Base-by-base conservation (phyloP, 2,113 vertebrate species). In the Oxyruncus cristatus region DNA sequence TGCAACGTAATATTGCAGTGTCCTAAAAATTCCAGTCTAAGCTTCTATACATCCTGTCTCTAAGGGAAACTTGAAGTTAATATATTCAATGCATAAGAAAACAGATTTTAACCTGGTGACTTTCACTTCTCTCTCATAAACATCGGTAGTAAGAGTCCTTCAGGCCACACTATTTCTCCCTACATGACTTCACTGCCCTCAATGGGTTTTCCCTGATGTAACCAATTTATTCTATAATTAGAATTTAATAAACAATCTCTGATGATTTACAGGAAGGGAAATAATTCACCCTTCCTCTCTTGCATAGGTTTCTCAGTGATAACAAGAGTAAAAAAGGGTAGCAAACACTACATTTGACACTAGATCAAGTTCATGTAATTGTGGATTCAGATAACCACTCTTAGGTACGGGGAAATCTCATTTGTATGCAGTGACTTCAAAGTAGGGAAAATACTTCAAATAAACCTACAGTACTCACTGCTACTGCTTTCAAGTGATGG, bases 201-300 rank as follows among this genome's bases (percentile, higher is more conserved):
- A 93, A 28, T 77, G 75, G 59, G 27, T 80, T 96, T 91, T 83
- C 2, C 21, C 46, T 83, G 63, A 63, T 77, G 72, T 83, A 93
- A 85, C 61, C 5, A 10, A 95, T 91, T 89, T 91, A 63, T 92
- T 96, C 93, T 95, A 85, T 95, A 94, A 96, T 95, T 92, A 95
- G 90, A 95, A 89, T 93, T 96, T 95, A 85, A 96, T 94, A 96
- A 96, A 95, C 72, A 92, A 88, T 73, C 44, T 85, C 70, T 85
- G 89, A 86, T 85, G 92, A 94, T 92, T 50, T 76, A 86, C 75
- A 93, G 85, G 79, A 92, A 92, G 20, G 42, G 66, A 82, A 92
- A 86, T 89, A 92, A 90, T 77, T 92, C 49, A 91, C 44, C 33
- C 46, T 90, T 83, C 50, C 71, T 85, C 52, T 92, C 63, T 47